Percentiles rank a stretch among this genome's conserved stretches.
phyloP scores from a whole-genome alignment of 2,888 invertebrate species.

The Eumerus sabulonum region DNA sequence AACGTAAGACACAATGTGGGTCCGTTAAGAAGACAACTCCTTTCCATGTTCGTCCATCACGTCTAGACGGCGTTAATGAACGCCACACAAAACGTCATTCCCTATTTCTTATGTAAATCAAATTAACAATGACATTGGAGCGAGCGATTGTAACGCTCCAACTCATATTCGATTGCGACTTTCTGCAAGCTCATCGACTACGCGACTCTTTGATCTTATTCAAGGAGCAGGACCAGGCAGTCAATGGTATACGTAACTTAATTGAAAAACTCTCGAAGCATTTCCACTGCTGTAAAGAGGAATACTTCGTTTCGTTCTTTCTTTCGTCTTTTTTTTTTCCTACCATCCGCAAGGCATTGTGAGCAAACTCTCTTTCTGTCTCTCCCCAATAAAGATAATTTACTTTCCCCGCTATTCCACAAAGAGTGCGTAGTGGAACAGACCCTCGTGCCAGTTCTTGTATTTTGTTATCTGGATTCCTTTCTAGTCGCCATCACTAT shows the following conservation, averaged over 20 bases:
- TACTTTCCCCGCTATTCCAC: neutral
- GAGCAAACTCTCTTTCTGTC: slow-evolving; percentile 11
- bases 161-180: neutral
- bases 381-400: slow-evolving; percentile 21
- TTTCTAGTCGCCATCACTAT: slow-evolving; percentile 5
- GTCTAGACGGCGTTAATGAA: slow-evolving; percentile 61
- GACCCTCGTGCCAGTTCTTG: no score
- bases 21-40: no score
- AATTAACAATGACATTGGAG: slow-evolving; percentile 41
- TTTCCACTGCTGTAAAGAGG: slow-evolving; percentile 41
- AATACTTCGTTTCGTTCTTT: slow-evolving; percentile 17
- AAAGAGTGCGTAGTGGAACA: slow-evolving; percentile 4
- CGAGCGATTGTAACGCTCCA: slow-evolving; percentile 3
- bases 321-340: neutral
- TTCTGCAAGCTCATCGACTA: slow-evolving; percentile 22
- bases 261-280: slow-evolving; percentile 51
- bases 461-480: slow-evolving; percentile 16
- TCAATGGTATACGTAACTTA: slow-evolving; percentile 33
- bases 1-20: no score
- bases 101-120: slow-evolving; percentile 56
- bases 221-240: no score
- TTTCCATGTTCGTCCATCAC: slow-evolving; percentile 10
- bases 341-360: slow-evolving; percentile 2
- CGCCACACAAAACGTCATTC: slow-evolving; percentile 42
- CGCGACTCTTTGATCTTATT: slow-evolving; percentile 60